A percentile compares a stretch with the other conserved stretches of the same genome.
These are phyloP conservation scores for cattle (Bos taurus) DNA, from an alignment of 2,113 vertebrate species.

Conservation along the genomic window ARS-UCD2.0 NC_037331.1:6132501-6133000, in stretches of 20 bases:
- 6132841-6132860: background rate
- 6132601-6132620: background rate
- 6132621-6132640: background rate
- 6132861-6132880: background rate
- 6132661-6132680: background rate
- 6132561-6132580: background rate
- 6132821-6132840: background rate
- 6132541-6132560: background rate
- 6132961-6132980: accelerated
- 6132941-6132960: no score
- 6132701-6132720: background rate
- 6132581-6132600: background rate
- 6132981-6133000: no score
- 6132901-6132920: no score
- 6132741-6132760: background rate
- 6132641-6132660: background rate
- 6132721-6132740: background rate
- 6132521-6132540: background rate
- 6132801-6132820: background rate
- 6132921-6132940: no score
- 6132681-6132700: background rate
- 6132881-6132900: no score
- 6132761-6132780: background rate
- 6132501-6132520: background rate
- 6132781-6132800: background rate